Conservation (phyloP, 2,888 invertebrate genomes). For the Ligdia adustata region DNA sequence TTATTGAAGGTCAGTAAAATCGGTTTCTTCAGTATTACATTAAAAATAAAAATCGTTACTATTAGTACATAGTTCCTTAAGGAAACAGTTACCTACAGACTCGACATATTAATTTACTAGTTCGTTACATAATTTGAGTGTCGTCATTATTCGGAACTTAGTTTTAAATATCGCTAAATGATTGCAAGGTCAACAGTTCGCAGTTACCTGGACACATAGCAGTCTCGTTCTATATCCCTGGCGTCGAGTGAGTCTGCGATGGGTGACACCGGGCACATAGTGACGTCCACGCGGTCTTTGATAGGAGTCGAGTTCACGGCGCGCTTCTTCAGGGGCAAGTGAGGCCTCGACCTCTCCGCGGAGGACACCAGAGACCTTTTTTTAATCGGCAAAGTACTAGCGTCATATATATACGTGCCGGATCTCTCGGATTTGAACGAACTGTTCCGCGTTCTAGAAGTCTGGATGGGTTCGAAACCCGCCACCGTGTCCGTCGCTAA, state of each 20-base stretch:
- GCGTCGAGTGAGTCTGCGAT: conserved; percentile 40
- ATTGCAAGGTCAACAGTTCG: too few species aligned
- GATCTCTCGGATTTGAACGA: conserved; percentile 41
- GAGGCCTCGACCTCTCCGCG: not conserved
- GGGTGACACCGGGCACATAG: conserved; percentile 61
- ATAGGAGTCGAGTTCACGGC: conserved; percentile 68
- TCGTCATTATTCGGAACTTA: too few species aligned
- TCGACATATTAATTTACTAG: too few species aligned
- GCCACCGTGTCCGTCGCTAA: conserved; percentile 56
- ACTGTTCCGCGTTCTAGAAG: conserved; percentile 44
- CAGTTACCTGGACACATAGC: conserved; percentile 2
- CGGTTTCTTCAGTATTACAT: too few species aligned
- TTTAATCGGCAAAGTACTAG: conserved; percentile 61
- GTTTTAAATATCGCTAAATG: too few species aligned
- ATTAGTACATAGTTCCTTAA: too few species aligned
- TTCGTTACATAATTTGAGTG: too few species aligned
- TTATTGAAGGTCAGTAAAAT: too few species aligned
- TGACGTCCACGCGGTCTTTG: conserved; percentile 44
- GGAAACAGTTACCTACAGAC: too few species aligned
- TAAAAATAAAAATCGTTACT: too few species aligned
- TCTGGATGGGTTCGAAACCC: conserved; percentile 45
- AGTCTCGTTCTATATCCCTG: not conserved
- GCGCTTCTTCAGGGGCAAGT: conserved; percentile 64
- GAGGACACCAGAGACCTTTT: conserved; percentile 58
- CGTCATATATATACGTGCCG: conserved; percentile 49